These are phyloP conservation scores for Triplophysa yarkandensis DNA, from an alignment of 2,797 vertebrate species.

Conservation along the genomic window DNA sequence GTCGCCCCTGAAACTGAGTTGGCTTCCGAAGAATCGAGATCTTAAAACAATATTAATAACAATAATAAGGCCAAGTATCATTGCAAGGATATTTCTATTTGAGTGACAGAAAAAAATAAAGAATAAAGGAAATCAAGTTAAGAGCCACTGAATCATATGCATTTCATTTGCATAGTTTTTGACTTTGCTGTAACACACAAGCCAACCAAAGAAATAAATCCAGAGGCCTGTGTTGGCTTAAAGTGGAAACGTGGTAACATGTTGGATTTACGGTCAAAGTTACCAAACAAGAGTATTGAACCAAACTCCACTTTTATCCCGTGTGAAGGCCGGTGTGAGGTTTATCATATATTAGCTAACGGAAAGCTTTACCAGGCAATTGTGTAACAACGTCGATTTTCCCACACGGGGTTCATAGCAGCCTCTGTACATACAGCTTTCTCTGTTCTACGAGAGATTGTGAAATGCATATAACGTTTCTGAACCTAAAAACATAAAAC, in stretches of 20 bases:
- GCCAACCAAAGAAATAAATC: constrained; percentile 63
- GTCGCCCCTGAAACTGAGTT: constrained; percentile 91
- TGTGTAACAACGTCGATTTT: constrained; percentile 44
- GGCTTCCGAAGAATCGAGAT: constrained; percentile 98
- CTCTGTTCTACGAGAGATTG: constrained; percentile 57
- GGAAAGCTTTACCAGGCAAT: constrained; percentile 51
- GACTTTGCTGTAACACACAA: constrained; percentile 70
- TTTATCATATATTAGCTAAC: constrained; percentile 36
- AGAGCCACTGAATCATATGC: constrained; percentile 72
- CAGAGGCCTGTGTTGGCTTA: constrained; percentile 51
- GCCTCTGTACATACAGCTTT: constrained; percentile 50
- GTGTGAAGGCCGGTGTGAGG: constrained; percentile 50
- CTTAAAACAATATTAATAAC: constrained; percentile 83
- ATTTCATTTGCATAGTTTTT: constrained; percentile 84
- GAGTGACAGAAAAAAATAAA: constrained; percentile 63
- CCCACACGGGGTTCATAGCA: constrained; percentile 61
- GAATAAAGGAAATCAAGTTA: constrained; percentile 30
- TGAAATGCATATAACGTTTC: constrained; percentile 64
- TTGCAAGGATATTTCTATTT: constrained; percentile 72
- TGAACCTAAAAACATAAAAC: constrained; percentile 43
- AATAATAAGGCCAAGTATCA: constrained; percentile 79
- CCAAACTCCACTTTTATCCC: neutral
- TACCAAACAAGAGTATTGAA: neutral
- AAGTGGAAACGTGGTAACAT: constrained; percentile 60
- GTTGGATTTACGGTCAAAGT: constrained; percentile 6